Percentiles rank a stretch among this genome's conserved stretches.
Evolutionary conservation across 2,797 vertebrate species (phyloP).

Genomic region (Leucoraja ocellata): DNA sequence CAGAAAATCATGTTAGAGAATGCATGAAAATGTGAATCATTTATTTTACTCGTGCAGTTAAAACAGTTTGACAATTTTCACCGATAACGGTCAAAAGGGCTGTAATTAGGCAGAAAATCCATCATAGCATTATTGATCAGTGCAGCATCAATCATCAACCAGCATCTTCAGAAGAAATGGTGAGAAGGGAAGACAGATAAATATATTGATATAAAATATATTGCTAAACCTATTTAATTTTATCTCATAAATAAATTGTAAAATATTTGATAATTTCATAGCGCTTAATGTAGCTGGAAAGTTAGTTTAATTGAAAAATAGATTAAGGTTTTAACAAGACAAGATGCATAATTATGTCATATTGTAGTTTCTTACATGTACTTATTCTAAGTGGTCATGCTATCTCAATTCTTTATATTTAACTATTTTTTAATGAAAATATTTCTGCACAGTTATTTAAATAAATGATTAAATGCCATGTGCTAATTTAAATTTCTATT

Average conservation of each 20-base stretch:
- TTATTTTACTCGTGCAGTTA: background rate
- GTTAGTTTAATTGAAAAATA: background rate
- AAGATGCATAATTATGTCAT: background rate
- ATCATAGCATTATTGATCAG: background rate
- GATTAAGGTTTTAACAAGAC: slow-evolving; percentile 13
- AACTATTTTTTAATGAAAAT: background rate
- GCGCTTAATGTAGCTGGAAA: background rate
- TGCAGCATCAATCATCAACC: slow-evolving; percentile 1
- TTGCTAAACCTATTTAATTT: slow-evolving; percentile 21
- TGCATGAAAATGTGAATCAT: background rate
- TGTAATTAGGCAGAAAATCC: background rate
- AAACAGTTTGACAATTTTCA: background rate
- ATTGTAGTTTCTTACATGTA: background rate
- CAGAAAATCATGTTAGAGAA: background rate
- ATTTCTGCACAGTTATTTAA: background rate
- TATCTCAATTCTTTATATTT: slow-evolving; percentile 31
- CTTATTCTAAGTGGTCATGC: background rate
- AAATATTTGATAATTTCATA: slow-evolving; percentile 16
- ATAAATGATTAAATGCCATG: background rate
- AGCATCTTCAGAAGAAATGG: background rate
- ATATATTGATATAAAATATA: background rate
- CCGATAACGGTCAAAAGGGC: background rate
- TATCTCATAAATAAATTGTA: slow-evolving; percentile 1
- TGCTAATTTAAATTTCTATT: background rate
- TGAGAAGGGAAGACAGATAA: background rate